Evolutionary conservation across 2,888 invertebrate species (phyloP).

Genomic region (Sinodicranocentrus sp.): DNA sequence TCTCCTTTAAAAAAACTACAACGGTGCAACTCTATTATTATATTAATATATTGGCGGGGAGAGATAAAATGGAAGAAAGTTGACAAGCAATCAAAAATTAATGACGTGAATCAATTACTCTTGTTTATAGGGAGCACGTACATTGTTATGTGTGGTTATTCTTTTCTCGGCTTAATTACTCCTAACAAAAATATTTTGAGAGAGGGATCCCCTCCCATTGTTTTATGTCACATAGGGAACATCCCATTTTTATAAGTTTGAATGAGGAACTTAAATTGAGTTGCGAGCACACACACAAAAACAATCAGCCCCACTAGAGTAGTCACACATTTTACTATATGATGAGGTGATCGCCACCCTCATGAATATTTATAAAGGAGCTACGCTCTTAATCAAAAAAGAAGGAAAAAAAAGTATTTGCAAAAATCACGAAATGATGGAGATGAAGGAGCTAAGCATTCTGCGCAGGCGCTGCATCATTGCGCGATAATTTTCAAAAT

Average conservation of each 20-base stretch:
- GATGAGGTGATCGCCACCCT: background rate
- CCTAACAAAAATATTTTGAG: conserved; percentile 31
- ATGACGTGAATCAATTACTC: conserved; percentile 64
- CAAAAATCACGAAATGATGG: conserved; percentile 14
- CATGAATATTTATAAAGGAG: conserved; percentile 66
- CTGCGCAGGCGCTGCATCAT: background rate
- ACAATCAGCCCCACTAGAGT: background rate
- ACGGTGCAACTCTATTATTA: too few species aligned
- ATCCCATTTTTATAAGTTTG: background rate
- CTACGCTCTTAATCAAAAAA: conserved; percentile 66
- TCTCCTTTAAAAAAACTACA: too few species aligned
- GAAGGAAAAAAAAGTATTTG: conserved; percentile 30
- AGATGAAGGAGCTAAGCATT: background rate
- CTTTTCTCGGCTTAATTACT: conserved; percentile 44
- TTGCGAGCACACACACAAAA: conserved; percentile 30
- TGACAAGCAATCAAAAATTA: conserved; percentile 67
- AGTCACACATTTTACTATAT: conserved; percentile 3
- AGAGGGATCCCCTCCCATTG: conserved; percentile 19
- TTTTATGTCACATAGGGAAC: conserved; percentile 34
- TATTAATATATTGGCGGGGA: background rate
- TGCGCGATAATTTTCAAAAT: background rate
- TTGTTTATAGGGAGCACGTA: too few species aligned
- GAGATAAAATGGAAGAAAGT: conserved; percentile 48
- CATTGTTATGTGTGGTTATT: background rate
- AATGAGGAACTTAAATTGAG: conserved; percentile 43